Base-by-base conservation (phyloP, 2,888 invertebrate species). In the Urechis unicinctus region DNA sequence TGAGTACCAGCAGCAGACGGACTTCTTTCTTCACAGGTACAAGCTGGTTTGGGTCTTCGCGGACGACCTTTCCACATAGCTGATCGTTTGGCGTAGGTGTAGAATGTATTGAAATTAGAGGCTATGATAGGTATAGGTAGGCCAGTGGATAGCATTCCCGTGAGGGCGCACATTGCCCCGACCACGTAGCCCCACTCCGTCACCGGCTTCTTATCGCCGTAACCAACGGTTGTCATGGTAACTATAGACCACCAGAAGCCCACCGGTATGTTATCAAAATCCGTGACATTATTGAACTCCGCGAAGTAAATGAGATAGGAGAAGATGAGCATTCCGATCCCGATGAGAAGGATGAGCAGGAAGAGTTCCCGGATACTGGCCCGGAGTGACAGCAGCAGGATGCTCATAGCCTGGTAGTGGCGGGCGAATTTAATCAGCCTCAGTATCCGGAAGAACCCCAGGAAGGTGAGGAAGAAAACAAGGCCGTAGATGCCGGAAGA, bases 61-160 rank as follows among this genome's bases (percentile, higher is more conserved):
- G n/a, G n/a, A n/a, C n/a, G n/a, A n/a, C n/a, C n/a, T n/a, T n/a
- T n/a, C n/a, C n/a, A n/a, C n/a, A n/a, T n/a, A n/a, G n/a, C n/a
- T n/a, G n/a, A n/a, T n/a, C n/a, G n/a, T n/a, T n/a, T 55, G 26
- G 57, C 54, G 50, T 59, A 59, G 13, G 61, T 58, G 58, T 65
- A 64, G 55, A 66, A 68, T 17, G 61, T 52, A 5, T 62, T 49
- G 57, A 71, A 71, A 52, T 64, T 69, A 28, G 63, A 62, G 44
- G 69, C 69, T 22, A 71, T 69, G 31, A 70, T 64, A 5, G 71
- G 68, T 21, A 71, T 67, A 0, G 71, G 69, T 53, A 71, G 61
- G 4, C 66, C 66, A 21, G 67, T 56, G 13, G 66, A 56, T 42
- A 71, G 52, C 13, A 69, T 60, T 4, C 71, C 71, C n/a, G 64